Base-by-base conservation (phyloP, 2,888 invertebrate genomes). In the Eudasyphora cyanicolor region DNA sequence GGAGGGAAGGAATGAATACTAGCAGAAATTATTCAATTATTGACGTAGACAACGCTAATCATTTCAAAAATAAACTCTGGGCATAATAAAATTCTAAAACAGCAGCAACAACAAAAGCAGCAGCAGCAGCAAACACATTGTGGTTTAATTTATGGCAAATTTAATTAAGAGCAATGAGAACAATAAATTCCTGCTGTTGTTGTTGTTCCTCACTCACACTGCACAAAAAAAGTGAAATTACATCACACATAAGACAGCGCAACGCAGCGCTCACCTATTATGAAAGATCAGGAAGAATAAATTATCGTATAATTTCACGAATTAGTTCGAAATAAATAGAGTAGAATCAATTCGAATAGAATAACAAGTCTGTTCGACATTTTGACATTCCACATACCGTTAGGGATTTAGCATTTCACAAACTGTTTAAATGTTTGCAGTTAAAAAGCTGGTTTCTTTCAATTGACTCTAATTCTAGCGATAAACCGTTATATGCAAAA, bases 231-330 rank as follows among this genome's bases (percentile, higher is more conserved):
- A 51, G 51, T 51, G 64, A 19, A 64, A 64, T 38, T 64, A 64
- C 64, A 64, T 64, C 38, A 60, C 60, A 17, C 17, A 29, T 60
- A 27, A 27, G 4, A 45, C 10, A 17, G n/a, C n/a, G n/a, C n/a
- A n/a, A n/a, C n/a, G n/a, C 29, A 12, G 35, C 35, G n/a, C n/a
- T n/a, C 64, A 64, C 19, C 64, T 64, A 38, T 17, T 19, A 17
- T 19, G 38, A 82, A 75, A 75, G 70, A 82, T 5, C 78, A 78
- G 78, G 82, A 82, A 78, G 82, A 75, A 70, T 82, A 62, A 32
- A 17, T 32, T 10, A 62, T 51, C 8, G n/a, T n/a, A 35, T 51
- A 24, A 21, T 82, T 82, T 27, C 35, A n/a, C 67, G 38, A 64
- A 24, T 17, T 77, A 21, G 19, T 76, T 60, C 29, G 49, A 32